Conservation (phyloP, 2,888 invertebrate species). For the Loripinus fragilis region DNA sequence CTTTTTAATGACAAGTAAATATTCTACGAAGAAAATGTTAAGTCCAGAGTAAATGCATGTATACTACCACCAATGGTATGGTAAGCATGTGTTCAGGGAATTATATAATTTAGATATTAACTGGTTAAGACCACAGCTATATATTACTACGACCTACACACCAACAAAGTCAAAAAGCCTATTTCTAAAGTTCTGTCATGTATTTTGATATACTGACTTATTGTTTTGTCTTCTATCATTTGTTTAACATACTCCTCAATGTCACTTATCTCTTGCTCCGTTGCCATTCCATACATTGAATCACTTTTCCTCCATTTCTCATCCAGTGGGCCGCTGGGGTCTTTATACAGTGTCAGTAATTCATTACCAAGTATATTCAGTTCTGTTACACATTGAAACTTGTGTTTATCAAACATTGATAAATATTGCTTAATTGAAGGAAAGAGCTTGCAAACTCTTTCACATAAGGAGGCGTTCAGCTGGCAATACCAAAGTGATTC, state of each 20-base stretch:
- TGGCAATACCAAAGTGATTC: slow-evolving; percentile 20
- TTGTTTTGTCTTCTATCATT: slow-evolving; percentile 21
- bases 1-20: too few relatives aligned
- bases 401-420: slow-evolving; percentile 3
- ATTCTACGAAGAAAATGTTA: too few relatives aligned
- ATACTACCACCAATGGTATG: too few relatives aligned
- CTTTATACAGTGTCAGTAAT: neutral
- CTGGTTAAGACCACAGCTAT: too few relatives aligned
- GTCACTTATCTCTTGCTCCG: slow-evolving; percentile 24
- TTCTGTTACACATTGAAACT: slow-evolving; percentile 5
- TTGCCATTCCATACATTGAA: slow-evolving; percentile 12
- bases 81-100: too few relatives aligned
- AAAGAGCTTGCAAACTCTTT: slow-evolving; percentile 8
- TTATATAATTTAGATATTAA: too few relatives aligned
- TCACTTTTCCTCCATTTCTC: slow-evolving; percentile 12
- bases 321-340: slow-evolving; percentile 25
- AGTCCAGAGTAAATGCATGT: too few relatives aligned
- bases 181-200: slow-evolving; percentile 12
- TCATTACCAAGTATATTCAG: slow-evolving; percentile 18
- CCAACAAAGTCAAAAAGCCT: slow-evolving; percentile 19
- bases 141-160: slow-evolving; percentile 7
- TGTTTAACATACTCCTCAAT: neutral
- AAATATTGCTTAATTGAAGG: slow-evolving; percentile 1
- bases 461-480: neutral
- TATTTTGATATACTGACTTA: slow-evolving; percentile 23